Base-by-base conservation (phyloP, 2,888 invertebrate genomes). In the Coenonympha arcania region DNA sequence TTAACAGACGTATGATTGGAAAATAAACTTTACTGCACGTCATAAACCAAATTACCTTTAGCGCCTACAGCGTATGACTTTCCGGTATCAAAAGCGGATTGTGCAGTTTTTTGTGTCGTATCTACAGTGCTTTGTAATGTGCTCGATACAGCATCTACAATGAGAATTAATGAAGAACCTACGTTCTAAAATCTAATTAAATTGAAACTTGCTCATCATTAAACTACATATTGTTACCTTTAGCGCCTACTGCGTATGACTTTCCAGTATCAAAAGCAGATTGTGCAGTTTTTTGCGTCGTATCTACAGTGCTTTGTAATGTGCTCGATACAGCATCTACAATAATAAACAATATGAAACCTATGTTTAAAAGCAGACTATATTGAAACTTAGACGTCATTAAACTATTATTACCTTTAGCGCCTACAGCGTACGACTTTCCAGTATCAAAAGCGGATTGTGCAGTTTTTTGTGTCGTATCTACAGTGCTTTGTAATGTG, bases 281-380 rank as follows among this genome's bases (percentile, higher is more conserved):
- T 48, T 72, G 55, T 2, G 72, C 73, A 15, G 69, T 69, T 43
- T 63, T 66, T 61, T 65, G 58, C 28, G 73, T 68, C 19, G 64
- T 60, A 54, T 75, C 71, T 58, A 74, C 59, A 43, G 75, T 70
- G 37, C 63, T 68, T 61, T 79, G 70, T 30, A 75, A 55, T 16
- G 74, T 66, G 60, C 59, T 71, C 58, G 76, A 70, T 52, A 78
- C 71, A 33, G 71, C 61, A 72, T 78, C 79, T 80, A 77, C 48
- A 70, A 56, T 40, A 60, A 52, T 34, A 26, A 48, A 44, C 41
- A 26, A 40, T 13, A 2, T 30, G 13, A 11, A 16, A 47, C 15
- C 20, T 6, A n/a, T n/a, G n/a, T n/a, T n/a, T n/a, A n/a, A n/a
- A n/a, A n/a, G n/a, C n/a, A n/a, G n/a, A n/a, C n/a, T n/a, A 37